A percentile compares a stretch with the other conserved stretches of the same genome.
Evolutionary conservation across 2,113 vertebrate species (phyloP).

Genomic region (Odocoileus hemionus): DNA sequence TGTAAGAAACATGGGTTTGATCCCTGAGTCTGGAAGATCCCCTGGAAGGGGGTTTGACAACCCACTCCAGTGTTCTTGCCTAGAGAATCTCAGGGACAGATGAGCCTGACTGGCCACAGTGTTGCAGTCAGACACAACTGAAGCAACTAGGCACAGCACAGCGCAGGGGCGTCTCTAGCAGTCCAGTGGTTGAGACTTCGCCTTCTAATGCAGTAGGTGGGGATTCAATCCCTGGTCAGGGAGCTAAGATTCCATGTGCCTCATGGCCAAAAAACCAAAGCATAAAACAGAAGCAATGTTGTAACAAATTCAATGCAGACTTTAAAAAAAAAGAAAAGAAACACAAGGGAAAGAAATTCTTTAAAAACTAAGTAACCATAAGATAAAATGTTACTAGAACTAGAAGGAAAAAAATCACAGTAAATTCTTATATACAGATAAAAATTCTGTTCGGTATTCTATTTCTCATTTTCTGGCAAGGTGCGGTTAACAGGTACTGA

Average conservation of each 20-base stretch:
- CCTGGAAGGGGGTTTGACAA: fast-evolving
- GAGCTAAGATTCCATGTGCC: background rate
- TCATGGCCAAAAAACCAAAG: background rate
- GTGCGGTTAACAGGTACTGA: background rate
- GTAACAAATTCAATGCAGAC: background rate
- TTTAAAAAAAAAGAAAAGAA: background rate
- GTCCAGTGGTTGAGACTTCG: background rate
- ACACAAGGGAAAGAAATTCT: background rate
- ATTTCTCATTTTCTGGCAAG: background rate
- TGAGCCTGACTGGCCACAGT: background rate
- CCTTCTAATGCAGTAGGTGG: background rate
- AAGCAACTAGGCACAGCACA: background rate
- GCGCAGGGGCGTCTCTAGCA: background rate
- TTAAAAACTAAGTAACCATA: background rate
- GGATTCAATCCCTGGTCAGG: background rate
- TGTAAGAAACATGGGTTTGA: background rate
- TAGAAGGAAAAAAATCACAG: background rate
- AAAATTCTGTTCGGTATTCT: background rate
- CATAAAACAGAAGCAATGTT: background rate
- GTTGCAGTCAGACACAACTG: background rate
- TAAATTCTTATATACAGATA: background rate
- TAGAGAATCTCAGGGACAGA: background rate
- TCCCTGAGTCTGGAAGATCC: background rate
- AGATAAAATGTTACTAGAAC: background rate
- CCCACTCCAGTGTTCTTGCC: background rate